phyloP scores from a whole-genome alignment of 2,888 invertebrate genomes.

The Drosophila helvetica region DNA sequence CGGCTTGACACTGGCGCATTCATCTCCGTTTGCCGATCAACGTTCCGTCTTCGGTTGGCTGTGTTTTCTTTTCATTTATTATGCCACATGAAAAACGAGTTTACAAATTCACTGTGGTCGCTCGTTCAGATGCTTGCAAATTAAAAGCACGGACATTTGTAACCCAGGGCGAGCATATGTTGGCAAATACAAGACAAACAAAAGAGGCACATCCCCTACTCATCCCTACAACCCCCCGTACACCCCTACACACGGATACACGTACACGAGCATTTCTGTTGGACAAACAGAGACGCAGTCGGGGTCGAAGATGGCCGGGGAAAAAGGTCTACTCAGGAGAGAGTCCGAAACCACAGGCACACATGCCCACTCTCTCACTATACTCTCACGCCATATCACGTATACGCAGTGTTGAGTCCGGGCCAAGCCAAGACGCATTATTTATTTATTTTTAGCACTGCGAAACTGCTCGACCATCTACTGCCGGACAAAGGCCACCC shows the following conservation, averaged over 20 bases:
- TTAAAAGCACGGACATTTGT: constrained; percentile 67
- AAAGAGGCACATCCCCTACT: constrained; percentile 24
- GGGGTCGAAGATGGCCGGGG: constrained; percentile 34
- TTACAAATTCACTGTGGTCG: constrained; percentile 57
- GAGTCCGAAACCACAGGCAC: constrained; percentile 55
- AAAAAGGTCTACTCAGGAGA: constrained; percentile 34
- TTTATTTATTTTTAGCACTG: constrained; percentile 56
- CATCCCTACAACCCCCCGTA: not conserved
- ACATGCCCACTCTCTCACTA: constrained; percentile 24
- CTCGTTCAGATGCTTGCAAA: constrained; percentile 47
- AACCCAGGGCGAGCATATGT: constrained; percentile 76
- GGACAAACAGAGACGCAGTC: constrained; percentile 50
- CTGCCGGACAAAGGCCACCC: constrained; percentile 35
- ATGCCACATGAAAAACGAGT: constrained; percentile 70
- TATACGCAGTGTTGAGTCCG: constrained; percentile 57
- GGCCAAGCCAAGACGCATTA: constrained; percentile 50
- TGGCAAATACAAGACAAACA: constrained; percentile 77
- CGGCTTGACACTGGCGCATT: constrained; percentile 46
- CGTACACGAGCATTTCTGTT: constrained; percentile 5
- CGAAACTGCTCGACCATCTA: constrained; percentile 23
- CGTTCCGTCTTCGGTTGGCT: constrained; percentile 9
- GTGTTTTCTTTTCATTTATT: constrained; percentile 70
- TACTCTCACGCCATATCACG: constrained; percentile 57
- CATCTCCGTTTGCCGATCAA: constrained; percentile 33
- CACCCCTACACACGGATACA: not conserved